These are phyloP conservation scores for Dryadula phaetusa DNA, from an alignment of 2,888 invertebrate species.

Conservation along the genomic window DNA sequence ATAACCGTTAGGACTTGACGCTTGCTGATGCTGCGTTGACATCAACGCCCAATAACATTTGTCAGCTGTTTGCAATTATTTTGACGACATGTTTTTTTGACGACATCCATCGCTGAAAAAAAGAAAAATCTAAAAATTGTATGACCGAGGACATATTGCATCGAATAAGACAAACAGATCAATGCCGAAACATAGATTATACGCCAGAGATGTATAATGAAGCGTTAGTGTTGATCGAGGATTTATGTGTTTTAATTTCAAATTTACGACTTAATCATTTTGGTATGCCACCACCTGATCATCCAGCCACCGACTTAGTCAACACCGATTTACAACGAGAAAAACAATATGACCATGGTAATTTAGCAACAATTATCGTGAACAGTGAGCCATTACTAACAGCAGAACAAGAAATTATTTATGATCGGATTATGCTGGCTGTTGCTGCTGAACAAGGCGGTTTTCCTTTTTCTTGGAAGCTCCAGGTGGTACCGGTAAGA, in stretches of 20 bases:
- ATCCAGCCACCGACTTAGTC: conserved; percentile 4
- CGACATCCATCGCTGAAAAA: too few relatives aligned
- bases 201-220: conserved; percentile 52
- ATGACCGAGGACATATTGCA: conserved; percentile 44
- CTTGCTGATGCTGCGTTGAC: too few relatives aligned
- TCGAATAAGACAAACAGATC: conserved; percentile 37
- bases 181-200: conserved; percentile 45
- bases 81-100: conserved; percentile 51
- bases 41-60: too few relatives aligned
- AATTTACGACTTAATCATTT: conserved; percentile 48
- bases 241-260: conserved; percentile 50
- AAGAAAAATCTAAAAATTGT: conserved; percentile 49
- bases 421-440: conserved; percentile 11
- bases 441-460: conserved; percentile 8
- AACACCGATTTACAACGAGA: conserved; percentile 41
- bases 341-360: conserved; percentile 45
- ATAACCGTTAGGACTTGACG: too few relatives aligned
- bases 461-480: conserved; percentile 33
- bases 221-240: conserved; percentile 52
- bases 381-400: conserved; percentile 43
- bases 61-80: conserved; percentile 50
- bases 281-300: conserved; percentile 46
- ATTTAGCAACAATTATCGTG: conserved; percentile 19
- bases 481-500: conserved; percentile 27
- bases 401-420: conserved; percentile 36